phyloP scores from a whole-genome alignment of 2,113 vertebrate species.

The Megaleporinus macrocephalus region DNA sequence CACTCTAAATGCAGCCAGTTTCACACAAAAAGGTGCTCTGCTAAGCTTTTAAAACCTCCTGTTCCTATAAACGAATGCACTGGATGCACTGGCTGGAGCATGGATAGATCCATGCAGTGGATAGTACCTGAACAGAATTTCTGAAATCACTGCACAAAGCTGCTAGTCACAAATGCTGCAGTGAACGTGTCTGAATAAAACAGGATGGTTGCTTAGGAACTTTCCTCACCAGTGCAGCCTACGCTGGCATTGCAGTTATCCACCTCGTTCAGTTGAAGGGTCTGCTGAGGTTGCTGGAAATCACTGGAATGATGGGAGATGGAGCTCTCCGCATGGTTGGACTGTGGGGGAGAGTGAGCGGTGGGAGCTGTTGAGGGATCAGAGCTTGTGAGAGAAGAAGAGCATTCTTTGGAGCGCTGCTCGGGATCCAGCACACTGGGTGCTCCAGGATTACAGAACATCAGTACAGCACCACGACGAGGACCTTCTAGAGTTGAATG shows the following conservation, averaged over 20 bases:
- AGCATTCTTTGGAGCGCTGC: background rate
- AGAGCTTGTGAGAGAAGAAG: conserved; percentile 1
- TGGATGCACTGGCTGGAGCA: too few species aligned
- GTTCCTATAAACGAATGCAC: too few species aligned
- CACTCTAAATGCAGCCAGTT: too few species aligned
- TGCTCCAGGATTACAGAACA: conserved; percentile 71
- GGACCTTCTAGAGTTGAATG: conserved; percentile 10
- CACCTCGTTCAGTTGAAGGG: background rate
- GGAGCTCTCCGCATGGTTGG: background rate
- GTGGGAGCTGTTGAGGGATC: background rate
- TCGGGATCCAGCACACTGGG: conserved; percentile 52
- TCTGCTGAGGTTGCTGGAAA: background rate
- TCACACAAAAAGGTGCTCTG: too few species aligned
- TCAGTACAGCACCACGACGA: conserved; percentile 48
- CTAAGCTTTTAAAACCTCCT: too few species aligned
- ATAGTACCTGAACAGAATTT: too few species aligned
- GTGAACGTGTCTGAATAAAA: background rate
- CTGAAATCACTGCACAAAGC: too few species aligned
- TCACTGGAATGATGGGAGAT: conserved; percentile 5
- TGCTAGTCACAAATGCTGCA: background rate
- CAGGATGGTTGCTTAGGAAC: background rate
- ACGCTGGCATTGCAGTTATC: background rate
- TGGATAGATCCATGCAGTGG: too few species aligned
- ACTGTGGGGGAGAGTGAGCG: background rate
- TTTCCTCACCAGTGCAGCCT: conserved; percentile 51